These are phyloP conservation scores for Isotomurus palustris DNA, from an alignment of 2,888 invertebrate genomes.

Conservation along the genomic window DNA sequence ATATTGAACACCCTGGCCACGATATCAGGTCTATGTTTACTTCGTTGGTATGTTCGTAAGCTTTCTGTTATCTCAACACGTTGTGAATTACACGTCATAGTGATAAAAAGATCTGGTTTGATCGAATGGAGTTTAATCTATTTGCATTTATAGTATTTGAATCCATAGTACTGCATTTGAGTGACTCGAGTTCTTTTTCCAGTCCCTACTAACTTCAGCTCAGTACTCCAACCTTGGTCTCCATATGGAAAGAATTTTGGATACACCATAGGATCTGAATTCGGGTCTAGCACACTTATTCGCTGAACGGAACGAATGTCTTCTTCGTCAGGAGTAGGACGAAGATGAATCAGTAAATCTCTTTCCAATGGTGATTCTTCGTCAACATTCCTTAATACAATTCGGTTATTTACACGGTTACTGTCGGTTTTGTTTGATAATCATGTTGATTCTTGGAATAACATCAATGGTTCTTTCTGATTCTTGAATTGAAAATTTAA, in stretches of 20 bases:
- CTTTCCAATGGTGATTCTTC: slow-evolving; percentile 41
- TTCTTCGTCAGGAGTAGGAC: background rate
- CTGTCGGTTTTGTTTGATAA: too few relatives aligned
- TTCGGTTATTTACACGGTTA: too few relatives aligned
- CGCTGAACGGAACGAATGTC: background rate
- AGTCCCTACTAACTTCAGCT: background rate
- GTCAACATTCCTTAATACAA: slow-evolving; percentile 28
- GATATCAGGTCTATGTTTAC: slow-evolving; percentile 42
- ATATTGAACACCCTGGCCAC: slow-evolving; percentile 42
- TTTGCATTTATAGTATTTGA: slow-evolving; percentile 47
- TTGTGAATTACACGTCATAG: slow-evolving; percentile 51
- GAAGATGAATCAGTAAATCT: slow-evolving; percentile 27
- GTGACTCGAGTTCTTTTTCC: background rate
- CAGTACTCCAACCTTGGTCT: slow-evolving; percentile 28
- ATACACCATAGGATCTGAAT: slow-evolving; percentile 42
- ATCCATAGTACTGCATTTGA: slow-evolving; percentile 39
- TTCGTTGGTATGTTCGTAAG: slow-evolving; percentile 30
- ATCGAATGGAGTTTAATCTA: slow-evolving; percentile 40
- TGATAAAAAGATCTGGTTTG: slow-evolving; percentile 51
- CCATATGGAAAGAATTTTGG: slow-evolving; percentile 42
- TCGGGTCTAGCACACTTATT: slow-evolving; percentile 28
- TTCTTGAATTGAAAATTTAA: too few relatives aligned
- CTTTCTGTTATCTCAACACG: slow-evolving; percentile 48
- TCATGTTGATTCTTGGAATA: too few relatives aligned
- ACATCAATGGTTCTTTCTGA: too few relatives aligned